These are phyloP conservation scores for Gambusia affinis DNA, from an alignment of 2,113 vertebrate species.

Conservation along the genomic window DNA sequence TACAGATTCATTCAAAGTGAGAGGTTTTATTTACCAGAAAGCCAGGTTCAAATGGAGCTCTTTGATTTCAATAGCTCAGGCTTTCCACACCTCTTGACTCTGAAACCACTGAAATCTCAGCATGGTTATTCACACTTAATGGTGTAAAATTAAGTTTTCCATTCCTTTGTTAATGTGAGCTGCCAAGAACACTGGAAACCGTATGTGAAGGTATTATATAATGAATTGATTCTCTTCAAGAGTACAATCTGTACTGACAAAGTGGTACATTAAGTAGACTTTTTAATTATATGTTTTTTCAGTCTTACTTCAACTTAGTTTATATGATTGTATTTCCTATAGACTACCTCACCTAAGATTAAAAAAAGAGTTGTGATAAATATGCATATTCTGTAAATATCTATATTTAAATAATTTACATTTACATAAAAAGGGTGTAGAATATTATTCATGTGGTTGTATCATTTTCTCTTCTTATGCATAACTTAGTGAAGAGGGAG, in stretches of 20 bases:
- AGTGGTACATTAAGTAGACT: neutral
- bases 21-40: slow-evolving; percentile 17
- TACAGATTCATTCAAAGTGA: slow-evolving; percentile 36
- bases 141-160: slow-evolving; percentile 53
- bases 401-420: no score
- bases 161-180: slow-evolving; percentile 23
- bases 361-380: no score
- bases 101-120: slow-evolving; percentile 51
- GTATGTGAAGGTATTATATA: slow-evolving; percentile 42
- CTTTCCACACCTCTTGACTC: slow-evolving; percentile 32
- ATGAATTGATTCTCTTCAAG: neutral
- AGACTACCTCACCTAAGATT: no score
- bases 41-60: slow-evolving; percentile 53
- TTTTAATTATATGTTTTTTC: no score
- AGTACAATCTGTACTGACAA: neutral
- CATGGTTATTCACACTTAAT: slow-evolving; percentile 22
- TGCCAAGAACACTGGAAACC: neutral
- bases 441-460: no score
- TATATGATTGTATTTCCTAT: no score
- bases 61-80: slow-evolving; percentile 40
- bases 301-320: no score
- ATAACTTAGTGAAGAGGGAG: neutral
- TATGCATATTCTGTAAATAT: no score
- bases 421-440: no score
- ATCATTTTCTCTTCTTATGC: no score